Conservation (phyloP, 2,888 invertebrate genomes). For the Drosophila paramelanica region DNA sequence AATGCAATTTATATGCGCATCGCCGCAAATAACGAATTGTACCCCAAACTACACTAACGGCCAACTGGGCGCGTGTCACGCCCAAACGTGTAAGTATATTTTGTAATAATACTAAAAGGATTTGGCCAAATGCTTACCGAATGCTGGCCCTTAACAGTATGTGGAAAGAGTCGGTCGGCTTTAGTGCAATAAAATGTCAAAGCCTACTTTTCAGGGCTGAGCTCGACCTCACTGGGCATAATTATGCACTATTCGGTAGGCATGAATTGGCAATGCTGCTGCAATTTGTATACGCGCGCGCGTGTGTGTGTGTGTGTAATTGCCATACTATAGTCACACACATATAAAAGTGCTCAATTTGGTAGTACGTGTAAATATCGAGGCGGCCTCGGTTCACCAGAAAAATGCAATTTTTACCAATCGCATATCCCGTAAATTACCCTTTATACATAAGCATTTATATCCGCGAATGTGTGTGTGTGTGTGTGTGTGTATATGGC, state of each 20-base stretch:
- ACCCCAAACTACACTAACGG: constrained; percentile 76
- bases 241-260: constrained; percentile 54
- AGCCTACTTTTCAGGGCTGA: constrained; percentile 25
- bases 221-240: constrained; percentile 30
- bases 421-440: constrained; percentile 64
- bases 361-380: constrained; percentile 77
- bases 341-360: constrained; percentile 34
- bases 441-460: constrained; percentile 37
- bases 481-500: constrained; percentile 25
- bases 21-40: constrained; percentile 74
- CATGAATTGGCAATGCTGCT: constrained; percentile 53
- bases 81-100: constrained; percentile 46
- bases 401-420: constrained; percentile 75
- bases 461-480: constrained; percentile 1
- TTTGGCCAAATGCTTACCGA: constrained; percentile 42
- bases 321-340: constrained; percentile 7
- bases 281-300: constrained; percentile 56
- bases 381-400: constrained; percentile 71
- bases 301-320: constrained; percentile 20
- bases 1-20: constrained; percentile 76
- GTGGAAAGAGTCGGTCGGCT: neutral
- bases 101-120: constrained; percentile 78
- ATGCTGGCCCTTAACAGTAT: constrained; percentile 1
- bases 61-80: constrained; percentile 43
- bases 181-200: constrained; percentile 43